A percentile compares a stretch with the other conserved stretches of the same genome.
Evolutionary conservation across 2,797 vertebrate species (phyloP).

Genomic region (Cottoperca gobio): DNA sequence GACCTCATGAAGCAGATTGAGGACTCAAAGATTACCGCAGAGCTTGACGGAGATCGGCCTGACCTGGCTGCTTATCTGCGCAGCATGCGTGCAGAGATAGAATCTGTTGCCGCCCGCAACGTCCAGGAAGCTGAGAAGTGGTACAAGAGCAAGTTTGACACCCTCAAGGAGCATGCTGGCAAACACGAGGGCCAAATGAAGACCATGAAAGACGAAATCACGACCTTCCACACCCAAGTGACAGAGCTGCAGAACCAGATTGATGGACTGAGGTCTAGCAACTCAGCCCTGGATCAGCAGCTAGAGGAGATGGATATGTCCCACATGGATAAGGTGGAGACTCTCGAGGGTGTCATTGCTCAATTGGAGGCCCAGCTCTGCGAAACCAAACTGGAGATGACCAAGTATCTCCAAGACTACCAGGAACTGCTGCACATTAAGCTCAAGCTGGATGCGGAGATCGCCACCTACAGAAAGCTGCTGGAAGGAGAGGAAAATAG

Average conservation of each 20-base stretch:
- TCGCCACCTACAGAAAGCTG: slow-evolving; percentile 89
- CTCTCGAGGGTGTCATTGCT: slow-evolving; percentile 78
- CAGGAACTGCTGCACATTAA: slow-evolving; percentile 84
- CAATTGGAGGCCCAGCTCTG: slow-evolving; percentile 87
- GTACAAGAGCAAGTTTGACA: slow-evolving; percentile 89
- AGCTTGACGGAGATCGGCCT: slow-evolving; percentile 81
- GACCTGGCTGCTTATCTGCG: slow-evolving; percentile 83
- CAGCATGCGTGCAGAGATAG: slow-evolving; percentile 84
- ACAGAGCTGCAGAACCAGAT: slow-evolving; percentile 88
- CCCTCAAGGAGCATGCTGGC: slow-evolving; percentile 83
- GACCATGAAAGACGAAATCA: slow-evolving; percentile 86
- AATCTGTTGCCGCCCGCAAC: slow-evolving; percentile 83
- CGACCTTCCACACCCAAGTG: slow-evolving; percentile 81
- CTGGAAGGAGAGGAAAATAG: slow-evolving; percentile 88
- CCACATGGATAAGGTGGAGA: slow-evolving; percentile 82
- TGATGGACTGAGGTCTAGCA: slow-evolving; percentile 81
- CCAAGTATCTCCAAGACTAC: slow-evolving; percentile 83
- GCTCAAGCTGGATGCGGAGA: slow-evolving; percentile 86
- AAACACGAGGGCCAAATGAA: slow-evolving; percentile 85
- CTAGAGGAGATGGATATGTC: slow-evolving; percentile 86
- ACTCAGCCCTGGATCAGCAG: slow-evolving; percentile 84
- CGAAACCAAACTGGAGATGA: slow-evolving; percentile 86
- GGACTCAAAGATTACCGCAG: slow-evolving; percentile 80
- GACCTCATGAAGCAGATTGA: slow-evolving; percentile 87
- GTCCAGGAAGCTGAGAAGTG: slow-evolving; percentile 89